Conservation (phyloP, 1,140 invertebrate species). For the Zaprionus lachaisei region DNA sequence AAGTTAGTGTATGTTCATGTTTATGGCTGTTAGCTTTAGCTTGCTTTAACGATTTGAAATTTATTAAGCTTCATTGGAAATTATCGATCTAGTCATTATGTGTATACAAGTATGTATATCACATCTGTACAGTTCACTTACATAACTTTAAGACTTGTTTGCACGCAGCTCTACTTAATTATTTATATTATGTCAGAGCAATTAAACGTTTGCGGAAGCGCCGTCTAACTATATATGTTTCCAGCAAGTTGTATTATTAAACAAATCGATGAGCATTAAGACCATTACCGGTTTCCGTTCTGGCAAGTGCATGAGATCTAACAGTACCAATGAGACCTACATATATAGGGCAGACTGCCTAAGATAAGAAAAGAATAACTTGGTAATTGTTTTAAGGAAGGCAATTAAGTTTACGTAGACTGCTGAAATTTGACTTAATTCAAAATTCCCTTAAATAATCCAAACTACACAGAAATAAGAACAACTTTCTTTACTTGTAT, state of each 20-base stretch:
- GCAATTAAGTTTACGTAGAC: too few species aligned
- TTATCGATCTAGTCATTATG: background rate
- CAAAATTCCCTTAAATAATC: background rate
- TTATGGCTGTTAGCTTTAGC: background rate
- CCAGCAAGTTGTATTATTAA: background rate
- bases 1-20: background rate
- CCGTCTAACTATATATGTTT: background rate
- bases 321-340: background rate
- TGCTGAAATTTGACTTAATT: too few species aligned
- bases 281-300: background rate
- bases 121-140: background rate
- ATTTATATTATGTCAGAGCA: background rate
- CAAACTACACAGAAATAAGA: background rate
- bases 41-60: background rate
- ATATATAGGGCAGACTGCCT: background rate
- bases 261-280: background rate
- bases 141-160: slow-evolving; percentile 3
- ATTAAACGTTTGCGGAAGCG: slow-evolving; percentile 3
- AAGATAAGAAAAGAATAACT: background rate
- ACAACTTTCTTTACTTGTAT: slow-evolving; percentile 2
- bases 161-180: background rate
- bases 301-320: background rate
- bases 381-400: background rate
- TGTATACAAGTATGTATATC: background rate
- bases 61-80: background rate